Conservation (phyloP, 92 coral and sea anemone species). For the Muricea muricata region DNA sequence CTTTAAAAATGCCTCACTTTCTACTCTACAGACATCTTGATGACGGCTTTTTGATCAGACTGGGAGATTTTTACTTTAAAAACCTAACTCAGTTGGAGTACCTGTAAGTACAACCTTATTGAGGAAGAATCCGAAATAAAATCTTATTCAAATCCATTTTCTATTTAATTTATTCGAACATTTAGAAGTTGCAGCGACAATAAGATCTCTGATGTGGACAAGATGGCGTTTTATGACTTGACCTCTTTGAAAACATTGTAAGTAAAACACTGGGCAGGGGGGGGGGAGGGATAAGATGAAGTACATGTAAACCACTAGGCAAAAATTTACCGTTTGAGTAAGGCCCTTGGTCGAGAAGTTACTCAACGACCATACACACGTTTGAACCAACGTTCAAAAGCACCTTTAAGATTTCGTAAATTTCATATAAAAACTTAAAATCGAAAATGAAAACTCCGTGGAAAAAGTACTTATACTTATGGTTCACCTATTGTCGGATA, state of each 20-base stretch:
- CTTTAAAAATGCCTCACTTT: too few species aligned
- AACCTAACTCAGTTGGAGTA: slow-evolving; percentile 4
- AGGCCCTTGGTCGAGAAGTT: too few species aligned
- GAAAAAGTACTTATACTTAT: too few species aligned
- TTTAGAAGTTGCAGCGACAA: neutral
- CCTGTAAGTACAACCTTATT: slow-evolving; percentile 7
- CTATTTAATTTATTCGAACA: neutral
- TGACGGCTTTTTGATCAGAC: neutral
- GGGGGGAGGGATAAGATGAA: too few species aligned
- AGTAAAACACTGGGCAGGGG: neutral
- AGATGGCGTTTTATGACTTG: neutral
- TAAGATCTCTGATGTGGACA: neutral
- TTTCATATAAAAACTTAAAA: too few species aligned
- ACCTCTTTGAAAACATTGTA: slow-evolving; percentile 12
- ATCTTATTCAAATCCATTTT: neutral
- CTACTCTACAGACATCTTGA: neutral
- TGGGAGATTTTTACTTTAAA: neutral
- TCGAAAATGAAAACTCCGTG: too few species aligned
- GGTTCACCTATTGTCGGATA: too few species aligned
- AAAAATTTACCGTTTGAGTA: too few species aligned
- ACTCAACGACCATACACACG: too few species aligned
- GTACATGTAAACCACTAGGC: too few species aligned
- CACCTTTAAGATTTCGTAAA: too few species aligned
- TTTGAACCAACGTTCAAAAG: too few species aligned
- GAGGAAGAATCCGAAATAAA: neutral